Evolutionary conservation across 2,113 vertebrate species (phyloP).

Genomic region (Oxyruncus cristatus): DNA sequence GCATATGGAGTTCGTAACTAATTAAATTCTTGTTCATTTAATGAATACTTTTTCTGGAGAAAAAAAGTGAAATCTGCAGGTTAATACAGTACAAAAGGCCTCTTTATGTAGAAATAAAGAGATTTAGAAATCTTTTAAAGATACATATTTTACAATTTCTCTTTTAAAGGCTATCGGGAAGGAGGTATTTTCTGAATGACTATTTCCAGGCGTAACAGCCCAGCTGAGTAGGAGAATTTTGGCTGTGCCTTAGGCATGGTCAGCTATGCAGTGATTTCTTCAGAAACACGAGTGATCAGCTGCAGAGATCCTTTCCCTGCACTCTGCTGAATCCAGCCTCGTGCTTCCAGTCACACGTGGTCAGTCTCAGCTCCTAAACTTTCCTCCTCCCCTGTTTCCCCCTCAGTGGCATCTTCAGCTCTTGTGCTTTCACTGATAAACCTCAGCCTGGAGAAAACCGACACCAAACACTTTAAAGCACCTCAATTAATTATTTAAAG

Average conservation of each 20-base stretch:
- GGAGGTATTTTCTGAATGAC: background rate
- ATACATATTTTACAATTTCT: background rate
- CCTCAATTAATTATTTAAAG: constrained; percentile 47
- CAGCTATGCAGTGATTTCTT: background rate
- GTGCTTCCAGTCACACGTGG: background rate
- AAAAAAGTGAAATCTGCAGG: background rate
- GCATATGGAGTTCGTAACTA: background rate
- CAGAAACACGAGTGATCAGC: background rate
- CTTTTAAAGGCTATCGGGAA: background rate
- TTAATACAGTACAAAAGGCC: background rate
- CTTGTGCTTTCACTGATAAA: background rate
- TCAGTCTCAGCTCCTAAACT: background rate
- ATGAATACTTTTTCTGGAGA: background rate
- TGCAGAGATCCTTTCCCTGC: background rate
- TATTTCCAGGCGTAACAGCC: background rate
- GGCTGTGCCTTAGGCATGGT: background rate
- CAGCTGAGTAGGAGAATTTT: fast-evolving
- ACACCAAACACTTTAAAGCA: background rate
- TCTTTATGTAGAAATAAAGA: background rate
- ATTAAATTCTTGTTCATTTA: background rate
- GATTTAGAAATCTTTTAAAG: background rate
- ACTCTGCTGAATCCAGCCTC: background rate
- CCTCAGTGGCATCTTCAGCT: background rate
- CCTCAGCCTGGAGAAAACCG: background rate
- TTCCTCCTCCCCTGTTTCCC: background rate